Evolutionary conservation across 1,140 invertebrate species (phyloP).

Genomic region (Hyles vespertilio): DNA sequence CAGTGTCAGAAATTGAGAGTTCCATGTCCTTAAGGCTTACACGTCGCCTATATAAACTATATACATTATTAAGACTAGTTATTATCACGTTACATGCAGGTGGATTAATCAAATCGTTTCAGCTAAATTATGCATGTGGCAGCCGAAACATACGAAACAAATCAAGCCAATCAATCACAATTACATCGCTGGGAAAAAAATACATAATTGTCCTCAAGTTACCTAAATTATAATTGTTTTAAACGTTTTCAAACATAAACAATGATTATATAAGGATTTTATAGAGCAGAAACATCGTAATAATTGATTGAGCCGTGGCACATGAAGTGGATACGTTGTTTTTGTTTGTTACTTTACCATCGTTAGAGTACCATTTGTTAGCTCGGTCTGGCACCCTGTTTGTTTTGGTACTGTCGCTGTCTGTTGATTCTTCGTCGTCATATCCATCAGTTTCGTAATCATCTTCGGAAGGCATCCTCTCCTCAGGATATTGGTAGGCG

Average conservation of each 20-base stretch:
- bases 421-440: slow-evolving; percentile 48
- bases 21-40: slow-evolving; percentile 25
- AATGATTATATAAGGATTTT: slow-evolving; percentile 3
- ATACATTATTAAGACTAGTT: slow-evolving; percentile 65
- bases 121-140: slow-evolving; percentile 1
- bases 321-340: slow-evolving; percentile 24
- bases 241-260: background rate
- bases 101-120: slow-evolving; percentile 19
- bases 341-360: slow-evolving; percentile 46
- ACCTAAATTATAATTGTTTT: slow-evolving; percentile 13
- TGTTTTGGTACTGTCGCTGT: slow-evolving; percentile 45
- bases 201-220: slow-evolving; percentile 16
- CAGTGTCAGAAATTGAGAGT: slow-evolving; percentile 27
- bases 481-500: slow-evolving; percentile 60
- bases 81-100: slow-evolving; percentile 70
- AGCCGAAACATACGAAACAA: slow-evolving; percentile 3
- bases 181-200: slow-evolving; percentile 10
- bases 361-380: slow-evolving; percentile 69
- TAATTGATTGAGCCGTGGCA: slow-evolving; percentile 22
- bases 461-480: slow-evolving; percentile 49
- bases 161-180: slow-evolving; percentile 19
- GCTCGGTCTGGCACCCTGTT: slow-evolving; percentile 63
- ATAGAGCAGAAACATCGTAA: slow-evolving; percentile 30
- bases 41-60: slow-evolving; percentile 51
- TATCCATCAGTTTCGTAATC: slow-evolving; percentile 62